These are phyloP conservation scores for Mya arenaria DNA, from an alignment of 1,140 invertebrate genomes.

Conservation along the genomic window DNA sequence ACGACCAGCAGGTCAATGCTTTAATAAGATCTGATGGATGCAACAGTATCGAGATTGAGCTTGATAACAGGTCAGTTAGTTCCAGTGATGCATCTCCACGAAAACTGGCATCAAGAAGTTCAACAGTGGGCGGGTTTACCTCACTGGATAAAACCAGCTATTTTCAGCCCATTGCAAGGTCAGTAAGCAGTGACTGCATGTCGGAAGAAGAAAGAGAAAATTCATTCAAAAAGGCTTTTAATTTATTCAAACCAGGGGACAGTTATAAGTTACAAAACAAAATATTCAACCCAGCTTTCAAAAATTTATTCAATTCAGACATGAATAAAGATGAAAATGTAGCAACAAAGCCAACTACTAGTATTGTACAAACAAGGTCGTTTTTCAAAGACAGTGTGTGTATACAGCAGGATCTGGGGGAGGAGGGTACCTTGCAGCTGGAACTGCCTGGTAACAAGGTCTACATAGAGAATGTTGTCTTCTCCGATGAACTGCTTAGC, in stretches of 20 bases:
- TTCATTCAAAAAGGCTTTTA: too few relatives aligned
- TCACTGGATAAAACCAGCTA: neutral
- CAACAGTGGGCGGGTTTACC: neutral
- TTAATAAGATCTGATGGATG: constrained; percentile 72
- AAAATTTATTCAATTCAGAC: too few relatives aligned
- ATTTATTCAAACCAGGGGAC: too few relatives aligned
- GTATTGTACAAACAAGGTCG: constrained; percentile 5
- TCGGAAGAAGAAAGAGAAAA: too few relatives aligned
- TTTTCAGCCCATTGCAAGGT: neutral
- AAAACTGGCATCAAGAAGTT: constrained; percentile 9
- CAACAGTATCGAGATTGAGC: constrained; percentile 75
- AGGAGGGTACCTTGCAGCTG: constrained; percentile 67
- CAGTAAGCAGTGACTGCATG: neutral
- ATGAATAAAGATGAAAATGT: too few relatives aligned
- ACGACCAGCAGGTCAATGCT: constrained; percentile 74
- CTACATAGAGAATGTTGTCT: constrained; percentile 62
- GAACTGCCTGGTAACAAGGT: constrained; percentile 70
- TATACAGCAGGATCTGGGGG: constrained; percentile 70
- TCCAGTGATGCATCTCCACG: constrained; percentile 30
- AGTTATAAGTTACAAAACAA: too few relatives aligned
- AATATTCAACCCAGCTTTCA: too few relatives aligned
- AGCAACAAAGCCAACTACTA: too few relatives aligned
- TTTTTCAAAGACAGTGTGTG: constrained; percentile 54
- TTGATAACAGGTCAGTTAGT: constrained; percentile 60
- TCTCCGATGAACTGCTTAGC: constrained; percentile 60